A percentile compares a stretch with the other conserved stretches of the same genome.
phyloP scores from a whole-genome alignment of 2,113 vertebrate species.

The Mobula hypostoma region DNA sequence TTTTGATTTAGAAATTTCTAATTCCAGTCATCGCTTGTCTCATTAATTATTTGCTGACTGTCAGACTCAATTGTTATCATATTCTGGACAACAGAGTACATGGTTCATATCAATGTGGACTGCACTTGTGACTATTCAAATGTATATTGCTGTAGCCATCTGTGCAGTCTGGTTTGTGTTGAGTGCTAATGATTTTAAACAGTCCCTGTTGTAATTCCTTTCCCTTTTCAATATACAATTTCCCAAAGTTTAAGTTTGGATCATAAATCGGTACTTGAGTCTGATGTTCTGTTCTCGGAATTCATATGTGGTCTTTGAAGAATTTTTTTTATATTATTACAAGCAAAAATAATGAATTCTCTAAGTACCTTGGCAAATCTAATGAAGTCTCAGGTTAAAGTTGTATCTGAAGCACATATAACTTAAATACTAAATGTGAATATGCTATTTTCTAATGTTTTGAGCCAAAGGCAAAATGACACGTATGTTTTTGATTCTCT shows the following conservation, averaged over 20 bases:
- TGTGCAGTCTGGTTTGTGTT: not conserved
- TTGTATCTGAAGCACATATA: not conserved
- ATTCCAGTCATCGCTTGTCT: not conserved
- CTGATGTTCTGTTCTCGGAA: not conserved
- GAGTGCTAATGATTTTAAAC: not conserved
- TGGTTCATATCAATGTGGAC: not conserved
- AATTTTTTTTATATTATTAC: not conserved
- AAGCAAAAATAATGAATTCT: not conserved
- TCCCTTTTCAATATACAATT: not conserved
- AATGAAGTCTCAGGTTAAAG: constrained; percentile 24
- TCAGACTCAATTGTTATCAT: not conserved
- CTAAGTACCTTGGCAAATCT: not conserved
- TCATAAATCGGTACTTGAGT: not conserved
- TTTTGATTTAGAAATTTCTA: not conserved
- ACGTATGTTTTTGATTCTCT: not conserved
- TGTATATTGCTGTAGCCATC: not conserved
- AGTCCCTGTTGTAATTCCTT: not conserved
- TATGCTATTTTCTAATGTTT: not conserved
- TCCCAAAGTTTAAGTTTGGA: not conserved
- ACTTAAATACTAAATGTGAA: not conserved
- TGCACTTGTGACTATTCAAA: not conserved
- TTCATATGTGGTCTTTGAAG: not conserved
- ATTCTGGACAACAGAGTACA: not conserved
- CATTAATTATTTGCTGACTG: not conserved
- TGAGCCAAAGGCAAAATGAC: constrained; percentile 18